phyloP scores from a whole-genome alignment of 2,888 invertebrate species.

The Agrypnus murinus region DNA sequence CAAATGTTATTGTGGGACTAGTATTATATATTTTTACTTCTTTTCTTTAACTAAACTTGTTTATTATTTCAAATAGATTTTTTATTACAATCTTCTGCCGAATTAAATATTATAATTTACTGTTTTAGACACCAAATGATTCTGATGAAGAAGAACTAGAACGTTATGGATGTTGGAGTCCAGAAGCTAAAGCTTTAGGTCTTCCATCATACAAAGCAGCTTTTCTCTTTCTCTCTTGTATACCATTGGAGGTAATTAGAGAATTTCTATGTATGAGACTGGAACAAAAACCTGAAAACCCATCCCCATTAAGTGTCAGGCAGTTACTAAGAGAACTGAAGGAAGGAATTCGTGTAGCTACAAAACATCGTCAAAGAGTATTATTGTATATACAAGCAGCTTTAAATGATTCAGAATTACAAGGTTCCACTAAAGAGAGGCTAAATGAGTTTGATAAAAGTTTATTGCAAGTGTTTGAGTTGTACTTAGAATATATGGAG shows the following conservation, averaged over 20 bases:
- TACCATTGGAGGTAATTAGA: slow-evolving; percentile 93
- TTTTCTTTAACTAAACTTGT: too few relatives aligned
- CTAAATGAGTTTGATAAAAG: slow-evolving; percentile 85
- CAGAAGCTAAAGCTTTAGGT: slow-evolving; percentile 83
- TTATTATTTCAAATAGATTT: too few relatives aligned
- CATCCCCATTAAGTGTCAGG: slow-evolving; percentile 89
- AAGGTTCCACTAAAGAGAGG: slow-evolving; percentile 75
- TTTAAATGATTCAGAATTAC: slow-evolving; percentile 71
- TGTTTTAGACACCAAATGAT: slow-evolving; percentile 56
- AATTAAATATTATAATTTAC: too few relatives aligned
- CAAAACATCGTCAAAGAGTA: slow-evolving; percentile 86
- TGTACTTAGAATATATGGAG: slow-evolving; percentile 90
- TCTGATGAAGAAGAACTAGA: slow-evolving; percentile 73
- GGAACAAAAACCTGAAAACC: slow-evolving; percentile 87
- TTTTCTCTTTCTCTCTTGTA: slow-evolving; percentile 89
- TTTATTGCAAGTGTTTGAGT: slow-evolving; percentile 77
- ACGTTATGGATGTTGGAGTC: slow-evolving; percentile 85
- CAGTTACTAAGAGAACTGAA: slow-evolving; percentile 90
- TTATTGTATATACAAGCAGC: slow-evolving; percentile 78
- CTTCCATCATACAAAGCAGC: slow-evolving; percentile 90
- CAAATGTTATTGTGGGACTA: too few relatives aligned
- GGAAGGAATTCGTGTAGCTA: slow-evolving; percentile 90
- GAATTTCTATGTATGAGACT: slow-evolving; percentile 91
- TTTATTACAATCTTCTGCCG: too few relatives aligned
- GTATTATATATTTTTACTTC: too few relatives aligned